Percentiles rank a stretch among this genome's conserved stretches.
Conservation (phyloP, 2,113 vertebrate genomes). For the Zingel zingel region DNA sequence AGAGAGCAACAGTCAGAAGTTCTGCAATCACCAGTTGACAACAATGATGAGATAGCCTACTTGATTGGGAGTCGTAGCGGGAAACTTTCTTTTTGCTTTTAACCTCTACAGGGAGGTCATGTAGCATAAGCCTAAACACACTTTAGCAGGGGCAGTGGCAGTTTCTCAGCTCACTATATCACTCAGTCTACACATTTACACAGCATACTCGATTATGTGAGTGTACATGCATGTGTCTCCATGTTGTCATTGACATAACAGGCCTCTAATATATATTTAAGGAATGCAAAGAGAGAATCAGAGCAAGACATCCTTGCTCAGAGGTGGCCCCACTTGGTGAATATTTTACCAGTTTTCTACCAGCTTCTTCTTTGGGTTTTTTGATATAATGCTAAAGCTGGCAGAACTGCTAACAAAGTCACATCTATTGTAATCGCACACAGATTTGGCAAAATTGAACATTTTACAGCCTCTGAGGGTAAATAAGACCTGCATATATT, state of each 20-base stretch:
- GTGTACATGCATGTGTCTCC: not conserved
- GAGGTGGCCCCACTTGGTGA: conserved; percentile 32
- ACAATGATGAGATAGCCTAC: not conserved
- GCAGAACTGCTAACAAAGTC: not conserved
- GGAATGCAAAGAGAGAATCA: conserved; percentile 5
- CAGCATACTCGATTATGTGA: not conserved
- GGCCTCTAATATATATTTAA: not conserved
- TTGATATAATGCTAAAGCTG: not conserved
- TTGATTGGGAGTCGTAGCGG: not conserved
- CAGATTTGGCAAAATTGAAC: not conserved
- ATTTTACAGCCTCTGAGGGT: not conserved
- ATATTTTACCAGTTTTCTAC: conserved; percentile 42
- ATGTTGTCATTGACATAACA: not conserved
- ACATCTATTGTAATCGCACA: not conserved
- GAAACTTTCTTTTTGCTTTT: not conserved
- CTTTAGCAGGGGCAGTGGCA: not conserved
- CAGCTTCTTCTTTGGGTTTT: not conserved
- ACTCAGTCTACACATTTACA: not conserved
- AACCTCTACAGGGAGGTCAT: not conserved
- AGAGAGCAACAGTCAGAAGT: not conserved
- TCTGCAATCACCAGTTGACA: not conserved
- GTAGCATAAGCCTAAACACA: not conserved
- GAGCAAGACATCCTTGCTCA: conserved; percentile 3
- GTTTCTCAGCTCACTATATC: not conserved
- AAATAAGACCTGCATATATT: not conserved